Evolutionary conservation across 1,140 invertebrate genomes (phyloP).

Genomic region (Drosophila guanche): DNA sequence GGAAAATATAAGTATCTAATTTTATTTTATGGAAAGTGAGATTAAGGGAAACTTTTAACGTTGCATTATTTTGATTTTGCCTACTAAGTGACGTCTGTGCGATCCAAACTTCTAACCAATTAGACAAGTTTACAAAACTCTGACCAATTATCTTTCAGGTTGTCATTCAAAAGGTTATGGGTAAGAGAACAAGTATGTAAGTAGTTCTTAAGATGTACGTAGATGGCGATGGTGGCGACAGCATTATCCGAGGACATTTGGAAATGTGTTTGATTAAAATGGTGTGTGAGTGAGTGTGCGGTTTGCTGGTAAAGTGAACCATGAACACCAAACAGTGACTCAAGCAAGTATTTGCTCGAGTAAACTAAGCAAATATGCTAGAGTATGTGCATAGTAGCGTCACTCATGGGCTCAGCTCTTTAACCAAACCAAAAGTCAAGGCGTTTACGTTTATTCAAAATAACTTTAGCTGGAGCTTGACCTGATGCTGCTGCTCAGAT

Average conservation of each 20-base stretch:
- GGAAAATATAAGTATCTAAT: neutral
- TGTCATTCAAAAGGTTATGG: too few relatives aligned
- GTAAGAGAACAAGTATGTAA: too few relatives aligned
- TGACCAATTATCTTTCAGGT: too few relatives aligned
- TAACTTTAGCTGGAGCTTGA: conserved; percentile 27
- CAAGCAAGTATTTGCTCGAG: conserved; percentile 66
- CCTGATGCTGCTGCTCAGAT: conserved; percentile 18
- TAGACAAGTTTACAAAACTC: neutral
- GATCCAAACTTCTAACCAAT: neutral
- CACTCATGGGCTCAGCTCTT: conserved; percentile 15
- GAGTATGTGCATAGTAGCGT: conserved; percentile 12
- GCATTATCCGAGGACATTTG: conserved; percentile 30
- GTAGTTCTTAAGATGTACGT: conserved; percentile 39
- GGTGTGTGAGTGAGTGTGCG: conserved; percentile 28
- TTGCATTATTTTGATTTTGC: too few relatives aligned
- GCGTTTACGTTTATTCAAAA: conserved; percentile 66
- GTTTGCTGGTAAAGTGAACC: conserved; percentile 36
- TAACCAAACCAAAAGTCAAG: conserved; percentile 26
- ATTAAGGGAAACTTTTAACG: too few relatives aligned
- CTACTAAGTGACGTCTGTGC: too few relatives aligned
- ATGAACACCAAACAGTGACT: conserved; percentile 38
- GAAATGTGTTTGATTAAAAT: conserved; percentile 76
- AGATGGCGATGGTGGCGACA: conserved; percentile 33
- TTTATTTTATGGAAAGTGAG: too few relatives aligned
- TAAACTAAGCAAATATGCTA: conserved; percentile 38